Base-by-base conservation (phyloP, 2,888 invertebrate species). In the Mythimna ferrago region DNA sequence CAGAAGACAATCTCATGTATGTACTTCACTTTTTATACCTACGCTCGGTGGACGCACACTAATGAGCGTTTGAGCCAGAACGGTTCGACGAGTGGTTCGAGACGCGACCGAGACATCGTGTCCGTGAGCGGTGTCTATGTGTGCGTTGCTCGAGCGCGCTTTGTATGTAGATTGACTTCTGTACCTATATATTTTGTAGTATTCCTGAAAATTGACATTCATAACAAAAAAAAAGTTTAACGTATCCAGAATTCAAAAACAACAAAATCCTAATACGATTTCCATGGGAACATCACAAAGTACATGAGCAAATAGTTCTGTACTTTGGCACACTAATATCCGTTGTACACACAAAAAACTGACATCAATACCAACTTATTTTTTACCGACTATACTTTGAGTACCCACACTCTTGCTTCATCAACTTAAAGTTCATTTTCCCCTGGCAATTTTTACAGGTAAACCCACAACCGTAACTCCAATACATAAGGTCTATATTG, bases 241-340 rank as follows among this genome's bases (percentile, higher is more conserved):
- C 48, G 62, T 60, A 10, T 62, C 14, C 70, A 70, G 84, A 86
- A 87, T 86, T 85, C 80, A 88, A 90, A 88, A 89, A 90, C 89
- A 91, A 91, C 90, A 89, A 91, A 91, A 89, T 86, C 87, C 75
- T 92, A 93, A 93, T 93, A 88, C 92, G 87, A 93, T 93, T 86
- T 87, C 91, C 91, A 93, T 93, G 93, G 91, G 93, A 93, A 86
- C 90, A 88, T 88, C 87, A 88, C 88, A 91, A 92, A 93, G 92
- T 88, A 93, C 87, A 91, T 91, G 86, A 81, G 88, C 93, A 93
- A 94, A 93, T 92, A 93, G 82, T 86, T 81, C 89, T 82, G 88
- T 90, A 90, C 87, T 92, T 92, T 88, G 82, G 88, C 88, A 88
- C 87, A 91, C 91, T 93, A 93, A 94, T 94, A 94, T 94, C 94